phyloP scores from a whole-genome alignment of 2,113 vertebrate genomes.

The Rutilus rutilus region DNA sequence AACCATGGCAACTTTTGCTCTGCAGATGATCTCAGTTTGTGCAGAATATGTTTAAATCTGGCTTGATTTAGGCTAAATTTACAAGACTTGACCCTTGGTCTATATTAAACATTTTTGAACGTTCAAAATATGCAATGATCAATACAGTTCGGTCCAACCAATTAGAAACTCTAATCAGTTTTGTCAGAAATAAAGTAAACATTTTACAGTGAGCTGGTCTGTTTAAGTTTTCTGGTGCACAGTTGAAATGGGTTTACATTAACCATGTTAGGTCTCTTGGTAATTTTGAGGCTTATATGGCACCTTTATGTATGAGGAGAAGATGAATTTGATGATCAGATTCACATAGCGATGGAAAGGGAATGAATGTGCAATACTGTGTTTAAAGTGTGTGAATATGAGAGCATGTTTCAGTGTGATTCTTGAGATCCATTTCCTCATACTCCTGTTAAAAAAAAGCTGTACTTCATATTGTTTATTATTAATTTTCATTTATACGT shows the following conservation, averaged over 20 bases:
- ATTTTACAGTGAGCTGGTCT: background rate
- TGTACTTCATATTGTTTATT: constrained; percentile 51
- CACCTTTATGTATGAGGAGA: constrained; percentile 27
- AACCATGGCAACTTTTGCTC: background rate
- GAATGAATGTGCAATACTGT: constrained; percentile 51
- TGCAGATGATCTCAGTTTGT: background rate
- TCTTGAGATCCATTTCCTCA: constrained; percentile 25
- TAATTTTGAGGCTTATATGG: background rate
- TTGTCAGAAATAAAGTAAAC: background rate
- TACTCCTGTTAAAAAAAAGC: constrained; percentile 33
- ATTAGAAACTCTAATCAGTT: background rate
- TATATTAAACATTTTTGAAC: background rate
- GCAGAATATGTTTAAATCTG: background rate
- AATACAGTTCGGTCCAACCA: background rate
- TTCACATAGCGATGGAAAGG: background rate
- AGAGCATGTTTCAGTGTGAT: constrained; percentile 36
- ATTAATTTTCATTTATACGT: constrained; percentile 50
- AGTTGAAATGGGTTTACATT: background rate
- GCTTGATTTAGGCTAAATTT: background rate
- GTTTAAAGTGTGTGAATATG: constrained; percentile 30
- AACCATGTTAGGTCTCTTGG: background rate
- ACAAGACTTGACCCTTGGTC: background rate
- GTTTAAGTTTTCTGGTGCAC: background rate
- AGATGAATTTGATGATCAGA: no score
- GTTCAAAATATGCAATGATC: constrained; percentile 2